phyloP scores from a whole-genome alignment of 2,797 vertebrate species.

The Kryptopterus vitreolus region DNA sequence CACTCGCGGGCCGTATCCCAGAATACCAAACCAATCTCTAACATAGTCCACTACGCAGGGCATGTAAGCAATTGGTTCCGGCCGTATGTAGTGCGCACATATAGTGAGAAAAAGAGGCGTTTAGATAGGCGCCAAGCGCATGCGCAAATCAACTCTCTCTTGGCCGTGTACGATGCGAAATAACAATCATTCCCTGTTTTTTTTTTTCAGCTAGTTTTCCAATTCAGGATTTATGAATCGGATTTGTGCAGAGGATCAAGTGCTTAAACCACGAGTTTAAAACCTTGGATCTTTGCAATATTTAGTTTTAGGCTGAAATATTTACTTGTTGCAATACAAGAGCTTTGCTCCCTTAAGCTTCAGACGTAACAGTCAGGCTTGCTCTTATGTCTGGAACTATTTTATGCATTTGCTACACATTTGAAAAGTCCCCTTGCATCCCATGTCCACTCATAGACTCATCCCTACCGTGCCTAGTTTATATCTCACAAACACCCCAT shows the following conservation, averaged over 20 bases:
- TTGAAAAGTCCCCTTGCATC: not conserved
- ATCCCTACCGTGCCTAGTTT: not conserved
- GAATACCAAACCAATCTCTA: not conserved
- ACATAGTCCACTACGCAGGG: not conserved
- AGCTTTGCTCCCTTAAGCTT: not conserved
- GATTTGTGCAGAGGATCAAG: not conserved
- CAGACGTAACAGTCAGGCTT: not conserved
- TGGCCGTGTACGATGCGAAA: not conserved
- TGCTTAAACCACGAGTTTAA: not conserved
- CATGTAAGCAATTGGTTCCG: not conserved
- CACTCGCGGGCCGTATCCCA: not conserved
- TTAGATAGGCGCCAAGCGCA: not conserved
- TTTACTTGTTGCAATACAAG: not conserved
- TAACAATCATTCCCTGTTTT: not conserved
- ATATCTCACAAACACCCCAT: not conserved
- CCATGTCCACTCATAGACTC: not conserved
- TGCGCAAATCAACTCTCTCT: not conserved
- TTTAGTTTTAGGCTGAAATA: not conserved
- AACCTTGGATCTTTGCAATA: not conserved
- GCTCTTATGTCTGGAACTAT: not conserved
- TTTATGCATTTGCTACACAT: not conserved
- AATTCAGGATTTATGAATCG: not conserved
- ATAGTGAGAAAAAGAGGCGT: not conserved
- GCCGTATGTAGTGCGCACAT: not conserved
- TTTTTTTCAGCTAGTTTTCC: not conserved